Evolutionary conservation across 92 coral and sea anemone genomes (phyloP).

Genomic region (Parazoanthus darwini): DNA sequence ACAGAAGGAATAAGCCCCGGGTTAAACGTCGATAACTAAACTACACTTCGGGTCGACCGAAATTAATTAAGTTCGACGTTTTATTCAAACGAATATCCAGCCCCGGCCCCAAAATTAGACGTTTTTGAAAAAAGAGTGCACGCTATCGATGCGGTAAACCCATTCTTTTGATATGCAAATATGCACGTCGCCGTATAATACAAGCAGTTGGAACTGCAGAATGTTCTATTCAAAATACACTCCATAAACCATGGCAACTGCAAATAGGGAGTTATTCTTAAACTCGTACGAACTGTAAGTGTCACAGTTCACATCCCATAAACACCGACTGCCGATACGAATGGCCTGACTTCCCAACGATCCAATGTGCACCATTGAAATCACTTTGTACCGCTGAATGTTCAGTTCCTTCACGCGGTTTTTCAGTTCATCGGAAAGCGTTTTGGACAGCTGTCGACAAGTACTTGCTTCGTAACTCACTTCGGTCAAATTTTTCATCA

Average conservation of each 20-base stretch:
- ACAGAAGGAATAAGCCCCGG: too few relatives aligned
- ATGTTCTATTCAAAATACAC: slow-evolving; percentile 81
- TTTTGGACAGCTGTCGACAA: slow-evolving; percentile 88
- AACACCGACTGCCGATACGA: slow-evolving; percentile 92
- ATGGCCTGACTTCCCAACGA: slow-evolving; percentile 84
- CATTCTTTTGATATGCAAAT: too few relatives aligned
- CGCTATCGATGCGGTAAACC: too few relatives aligned
- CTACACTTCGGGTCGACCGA: too few relatives aligned
- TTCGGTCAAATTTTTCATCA: slow-evolving; percentile 75
- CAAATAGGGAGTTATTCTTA: slow-evolving; percentile 85
- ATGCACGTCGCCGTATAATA: too few relatives aligned
- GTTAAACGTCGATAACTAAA: too few relatives aligned
- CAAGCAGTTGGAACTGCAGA: neutral
- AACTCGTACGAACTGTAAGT: slow-evolving; percentile 80
- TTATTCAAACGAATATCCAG: too few relatives aligned
- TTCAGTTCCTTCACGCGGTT: slow-evolving; percentile 80
- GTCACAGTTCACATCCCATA: slow-evolving; percentile 87
- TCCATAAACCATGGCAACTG: slow-evolving; percentile 87
- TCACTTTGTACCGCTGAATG: slow-evolving; percentile 85
- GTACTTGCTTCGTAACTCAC: slow-evolving; percentile 74
- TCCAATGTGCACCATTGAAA: slow-evolving; percentile 89
- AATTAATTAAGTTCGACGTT: too few relatives aligned
- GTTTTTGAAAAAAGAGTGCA: too few relatives aligned
- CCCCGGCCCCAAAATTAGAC: too few relatives aligned
- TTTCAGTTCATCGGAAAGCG: slow-evolving; percentile 79